Percentiles rank a stretch among this genome's conserved stretches.
These are phyloP conservation scores for Steinernema scapterisci DNA, from an alignment of 2,888 invertebrate genomes.

Conservation along the genomic window DNA sequence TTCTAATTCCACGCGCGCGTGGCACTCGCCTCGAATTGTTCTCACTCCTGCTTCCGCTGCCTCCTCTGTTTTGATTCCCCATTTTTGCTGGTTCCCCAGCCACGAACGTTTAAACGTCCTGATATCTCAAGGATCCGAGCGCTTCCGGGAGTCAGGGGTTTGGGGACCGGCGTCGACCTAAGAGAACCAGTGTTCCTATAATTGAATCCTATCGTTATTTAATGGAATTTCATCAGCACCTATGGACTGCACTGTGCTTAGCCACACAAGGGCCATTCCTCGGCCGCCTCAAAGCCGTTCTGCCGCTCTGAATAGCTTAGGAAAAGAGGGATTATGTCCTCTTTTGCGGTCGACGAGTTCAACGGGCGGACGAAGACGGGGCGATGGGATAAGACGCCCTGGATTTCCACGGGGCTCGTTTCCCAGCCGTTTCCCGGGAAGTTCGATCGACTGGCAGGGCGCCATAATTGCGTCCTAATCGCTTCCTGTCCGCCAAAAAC, in stretches of 20 bases:
- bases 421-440: neutral
- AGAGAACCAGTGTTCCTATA: neutral
- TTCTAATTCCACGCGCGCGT: neutral
- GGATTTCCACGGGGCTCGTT: neutral
- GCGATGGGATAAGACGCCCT: neutral
- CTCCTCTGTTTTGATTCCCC: neutral
- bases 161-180: neutral
- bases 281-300: neutral
- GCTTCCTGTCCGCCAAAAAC: conserved; percentile 21
- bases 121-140: too few relatives aligned
- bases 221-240: conserved; percentile 1
- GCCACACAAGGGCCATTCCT: neutral
- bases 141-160: too few relatives aligned
- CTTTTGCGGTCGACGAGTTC: neutral
- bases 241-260: neutral
- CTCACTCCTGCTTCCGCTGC: neutral
- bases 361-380: neutral
- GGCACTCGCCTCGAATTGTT: neutral
- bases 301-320: neutral
- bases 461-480: conserved; percentile 31
- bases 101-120: too few relatives aligned
- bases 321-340: neutral
- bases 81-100: too few relatives aligned
- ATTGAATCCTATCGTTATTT: conserved; percentile 17
- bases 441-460: neutral